Conservation (phyloP, 2,888 invertebrate species). For the Drosophila helvetica region DNA sequence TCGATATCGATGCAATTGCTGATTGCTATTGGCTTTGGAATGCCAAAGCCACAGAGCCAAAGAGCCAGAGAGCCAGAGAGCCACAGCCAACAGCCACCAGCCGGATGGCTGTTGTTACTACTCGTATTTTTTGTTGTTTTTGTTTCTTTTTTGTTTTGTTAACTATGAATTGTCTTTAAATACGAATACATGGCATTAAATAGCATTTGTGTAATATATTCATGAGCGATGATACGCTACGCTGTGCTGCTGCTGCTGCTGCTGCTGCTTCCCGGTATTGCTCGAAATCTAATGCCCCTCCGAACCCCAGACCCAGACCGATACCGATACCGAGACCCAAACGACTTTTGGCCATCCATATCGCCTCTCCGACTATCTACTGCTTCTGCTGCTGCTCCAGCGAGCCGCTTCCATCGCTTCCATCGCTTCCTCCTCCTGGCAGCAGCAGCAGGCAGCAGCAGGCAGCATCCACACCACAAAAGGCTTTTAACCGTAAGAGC, state of each 20-base stretch:
- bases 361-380: conserved; percentile 44
- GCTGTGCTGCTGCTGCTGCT: neutral
- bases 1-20: conserved; percentile 77
- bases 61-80: conserved; percentile 13
- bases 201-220: conserved; percentile 76
- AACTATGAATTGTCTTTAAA: conserved; percentile 74
- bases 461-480: conserved; percentile 36
- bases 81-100: conserved; percentile 16
- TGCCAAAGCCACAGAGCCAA: conserved; percentile 12
- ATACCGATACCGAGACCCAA: neutral
- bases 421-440: neutral
- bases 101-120: neutral
- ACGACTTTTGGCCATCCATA: conserved; percentile 30
- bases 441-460: neutral
- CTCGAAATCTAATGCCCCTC: conserved; percentile 65
- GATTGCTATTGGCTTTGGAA: conserved; percentile 58
- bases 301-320: neutral
- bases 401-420: neutral
- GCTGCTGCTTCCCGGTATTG: conserved; percentile 67
- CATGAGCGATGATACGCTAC: conserved; percentile 64
- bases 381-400: conserved; percentile 7
- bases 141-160: conserved; percentile 18
- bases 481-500: conserved; percentile 73
- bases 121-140: neutral
- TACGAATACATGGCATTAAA: conserved; percentile 77